Evolutionary conservation across 2,888 invertebrate genomes (phyloP).

Genomic region (Euzetes globulus): DNA sequence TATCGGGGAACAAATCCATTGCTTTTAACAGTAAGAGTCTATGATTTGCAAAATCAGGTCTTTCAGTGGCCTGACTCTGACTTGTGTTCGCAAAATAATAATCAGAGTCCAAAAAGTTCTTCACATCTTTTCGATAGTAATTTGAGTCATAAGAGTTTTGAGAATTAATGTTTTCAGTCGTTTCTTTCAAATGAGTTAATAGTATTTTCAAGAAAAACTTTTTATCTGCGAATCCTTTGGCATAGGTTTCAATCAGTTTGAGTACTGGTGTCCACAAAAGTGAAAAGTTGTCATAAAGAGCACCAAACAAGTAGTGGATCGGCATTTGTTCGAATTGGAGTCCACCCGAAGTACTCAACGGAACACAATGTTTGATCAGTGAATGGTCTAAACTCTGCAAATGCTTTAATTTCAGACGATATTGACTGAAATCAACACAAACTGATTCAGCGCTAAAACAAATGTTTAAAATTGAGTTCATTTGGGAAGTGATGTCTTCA

Average conservation of each 20-base stretch:
- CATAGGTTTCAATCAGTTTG: conserved; percentile 66
- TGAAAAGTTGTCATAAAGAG: conserved; percentile 74
- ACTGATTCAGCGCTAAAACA: conserved; percentile 63
- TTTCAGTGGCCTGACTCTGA: conserved; percentile 46
- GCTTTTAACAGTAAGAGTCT: conserved; percentile 54
- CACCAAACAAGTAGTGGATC: conserved; percentile 70
- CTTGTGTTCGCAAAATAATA: background rate
- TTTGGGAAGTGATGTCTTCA: conserved; percentile 26
- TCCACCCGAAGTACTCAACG: conserved; percentile 36
- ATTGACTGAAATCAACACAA: conserved; percentile 64
- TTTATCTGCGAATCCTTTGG: conserved; percentile 46
- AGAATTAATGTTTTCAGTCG: background rate
- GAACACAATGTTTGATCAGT: conserved; percentile 44
- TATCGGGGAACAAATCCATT: conserved; percentile 57
- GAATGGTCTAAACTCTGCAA: conserved; percentile 61
- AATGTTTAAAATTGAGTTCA: conserved; percentile 55
- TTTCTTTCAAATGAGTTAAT: conserved; percentile 41
- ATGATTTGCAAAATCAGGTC: conserved; percentile 64
- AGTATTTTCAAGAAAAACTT: conserved; percentile 41
- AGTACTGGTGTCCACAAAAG: conserved; percentile 76
- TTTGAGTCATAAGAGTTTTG: background rate
- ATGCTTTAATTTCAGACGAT: conserved; percentile 65
- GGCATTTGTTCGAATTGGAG: conserved; percentile 51
- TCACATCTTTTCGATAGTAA: conserved; percentile 21
- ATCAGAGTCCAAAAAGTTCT: background rate